A percentile compares a stretch with the other conserved stretches of the same genome.
Evolutionary conservation across 53 echinoderm and acorn worm genomes (phyloP).

Genomic region (Crossaster papposus): DNA sequence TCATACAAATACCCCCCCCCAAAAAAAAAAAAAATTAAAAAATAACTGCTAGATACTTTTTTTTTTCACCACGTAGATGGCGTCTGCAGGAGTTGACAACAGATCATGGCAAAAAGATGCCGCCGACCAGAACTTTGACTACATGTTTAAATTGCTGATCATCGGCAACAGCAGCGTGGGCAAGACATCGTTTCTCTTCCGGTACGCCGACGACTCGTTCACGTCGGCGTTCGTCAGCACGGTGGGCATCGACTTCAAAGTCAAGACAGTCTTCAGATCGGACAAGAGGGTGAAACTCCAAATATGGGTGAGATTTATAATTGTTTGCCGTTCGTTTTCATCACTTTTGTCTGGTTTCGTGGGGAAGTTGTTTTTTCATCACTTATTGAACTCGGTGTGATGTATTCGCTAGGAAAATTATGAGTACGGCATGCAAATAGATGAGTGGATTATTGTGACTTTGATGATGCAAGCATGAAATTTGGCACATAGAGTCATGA

Average conservation of each 20-base stretch:
- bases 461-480: no score
- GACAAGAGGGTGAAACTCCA: conserved; percentile 99
- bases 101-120: conserved; percentile 99
- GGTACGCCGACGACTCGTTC: conserved; percentile 98
- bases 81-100: conserved; percentile 99
- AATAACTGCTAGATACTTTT: neutral
- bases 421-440: no score
- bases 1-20: no score
- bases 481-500: no score
- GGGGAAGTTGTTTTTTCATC: no score
- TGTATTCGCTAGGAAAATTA: no score
- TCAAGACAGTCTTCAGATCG: conserved; percentile 99
- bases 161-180: conserved; percentile 99
- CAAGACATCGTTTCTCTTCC: conserved; percentile 99
- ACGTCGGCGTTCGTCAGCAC: conserved; percentile 99
- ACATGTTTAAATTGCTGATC: conserved; percentile 99
- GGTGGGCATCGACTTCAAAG: conserved; percentile 99
- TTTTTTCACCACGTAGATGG: conserved; percentile 75
- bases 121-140: conserved; percentile 99
- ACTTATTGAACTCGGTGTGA: no score
- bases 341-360: no score
- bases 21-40: no score
- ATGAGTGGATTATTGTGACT: no score
- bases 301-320: conserved; percentile 90
- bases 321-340: neutral